These are phyloP conservation scores for Opisthograptis luteolata DNA, from an alignment of 2,888 invertebrate genomes.

Conservation along the genomic window DNA sequence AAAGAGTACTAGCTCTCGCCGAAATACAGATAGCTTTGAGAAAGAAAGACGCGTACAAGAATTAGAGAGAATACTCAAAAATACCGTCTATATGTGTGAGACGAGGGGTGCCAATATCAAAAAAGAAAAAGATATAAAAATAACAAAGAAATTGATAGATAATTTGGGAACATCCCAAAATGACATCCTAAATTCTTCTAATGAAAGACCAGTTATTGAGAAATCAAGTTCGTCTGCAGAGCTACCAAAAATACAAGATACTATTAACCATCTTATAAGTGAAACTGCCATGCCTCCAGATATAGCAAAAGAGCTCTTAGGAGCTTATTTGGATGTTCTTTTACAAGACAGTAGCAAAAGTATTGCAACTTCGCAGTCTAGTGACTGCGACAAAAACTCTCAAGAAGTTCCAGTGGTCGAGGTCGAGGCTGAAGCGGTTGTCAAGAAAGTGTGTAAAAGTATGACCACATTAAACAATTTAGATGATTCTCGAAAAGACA, in stretches of 20 bases:
- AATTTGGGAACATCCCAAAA: slow-evolving; percentile 53
- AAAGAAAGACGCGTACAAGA: slow-evolving; percentile 68
- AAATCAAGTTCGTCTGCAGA: slow-evolving; percentile 59
- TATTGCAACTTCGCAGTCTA: slow-evolving; percentile 46
- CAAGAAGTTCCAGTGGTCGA: slow-evolving; percentile 46
- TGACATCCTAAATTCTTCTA: slow-evolving; percentile 25
- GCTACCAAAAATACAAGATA: slow-evolving; percentile 60
- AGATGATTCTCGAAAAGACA: slow-evolving; percentile 10
- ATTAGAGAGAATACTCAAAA: slow-evolving; percentile 66
- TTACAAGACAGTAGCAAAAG: slow-evolving; percentile 48
- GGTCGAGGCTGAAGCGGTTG: slow-evolving; percentile 58
- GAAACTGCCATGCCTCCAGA: slow-evolving; percentile 59
- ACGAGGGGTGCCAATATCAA: slow-evolving; percentile 45
- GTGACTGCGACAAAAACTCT: slow-evolving; percentile 39
- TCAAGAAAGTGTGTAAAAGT: slow-evolving; percentile 58
- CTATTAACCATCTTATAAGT: slow-evolving; percentile 63
- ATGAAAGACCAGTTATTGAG: slow-evolving; percentile 37
- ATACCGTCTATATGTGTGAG: slow-evolving; percentile 67
- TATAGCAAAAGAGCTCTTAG: slow-evolving; percentile 64
- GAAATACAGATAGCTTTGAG: slow-evolving; percentile 53
- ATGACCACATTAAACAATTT: slow-evolving; percentile 45
- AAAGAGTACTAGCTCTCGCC: slow-evolving; percentile 35
- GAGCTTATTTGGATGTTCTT: slow-evolving; percentile 63
- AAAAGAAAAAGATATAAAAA: slow-evolving; percentile 63
- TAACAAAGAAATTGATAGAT: slow-evolving; percentile 62